These are phyloP conservation scores for Mormoops blainvillei DNA, from an alignment of 2,113 vertebrate species.

Conservation along the genomic window DNA sequence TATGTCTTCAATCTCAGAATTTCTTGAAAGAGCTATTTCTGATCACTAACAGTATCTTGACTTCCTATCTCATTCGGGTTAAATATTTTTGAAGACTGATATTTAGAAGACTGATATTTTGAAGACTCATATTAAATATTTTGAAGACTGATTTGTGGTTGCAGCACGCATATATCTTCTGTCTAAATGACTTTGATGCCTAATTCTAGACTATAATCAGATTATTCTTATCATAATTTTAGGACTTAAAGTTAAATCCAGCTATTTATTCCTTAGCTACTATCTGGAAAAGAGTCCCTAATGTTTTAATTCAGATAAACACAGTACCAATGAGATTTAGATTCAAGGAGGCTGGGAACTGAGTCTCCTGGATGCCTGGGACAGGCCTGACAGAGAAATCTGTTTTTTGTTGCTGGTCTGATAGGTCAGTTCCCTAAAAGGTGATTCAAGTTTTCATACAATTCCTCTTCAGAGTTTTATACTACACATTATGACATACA, in stretches of 20 bases:
- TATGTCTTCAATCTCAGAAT: neutral
- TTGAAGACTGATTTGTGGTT: neutral
- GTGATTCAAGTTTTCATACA: neutral
- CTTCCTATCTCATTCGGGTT: neutral
- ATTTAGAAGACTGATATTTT: no score
- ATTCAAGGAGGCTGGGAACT: neutral
- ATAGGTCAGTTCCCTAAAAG: neutral
- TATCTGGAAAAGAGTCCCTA: neutral
- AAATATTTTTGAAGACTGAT: neutral
- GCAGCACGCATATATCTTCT: neutral
- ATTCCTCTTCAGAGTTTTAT: neutral
- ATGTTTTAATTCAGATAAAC: neutral
- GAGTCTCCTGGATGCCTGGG: neutral
- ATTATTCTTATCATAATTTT: neutral
- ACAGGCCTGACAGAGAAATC: neutral
- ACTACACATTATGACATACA: neutral
- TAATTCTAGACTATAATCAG: neutral
- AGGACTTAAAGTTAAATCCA: neutral
- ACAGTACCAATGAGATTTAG: neutral
- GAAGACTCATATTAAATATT: no score
- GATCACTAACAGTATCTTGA: neutral
- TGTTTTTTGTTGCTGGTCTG: neutral
- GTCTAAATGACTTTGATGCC: neutral
- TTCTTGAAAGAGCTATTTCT: neutral
- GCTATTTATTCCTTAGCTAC: neutral